Evolutionary conservation across 2,797 vertebrate species (phyloP), one percentile per base, ranked within the genome.

Genomic region (Thamnophis elegans): DNA sequence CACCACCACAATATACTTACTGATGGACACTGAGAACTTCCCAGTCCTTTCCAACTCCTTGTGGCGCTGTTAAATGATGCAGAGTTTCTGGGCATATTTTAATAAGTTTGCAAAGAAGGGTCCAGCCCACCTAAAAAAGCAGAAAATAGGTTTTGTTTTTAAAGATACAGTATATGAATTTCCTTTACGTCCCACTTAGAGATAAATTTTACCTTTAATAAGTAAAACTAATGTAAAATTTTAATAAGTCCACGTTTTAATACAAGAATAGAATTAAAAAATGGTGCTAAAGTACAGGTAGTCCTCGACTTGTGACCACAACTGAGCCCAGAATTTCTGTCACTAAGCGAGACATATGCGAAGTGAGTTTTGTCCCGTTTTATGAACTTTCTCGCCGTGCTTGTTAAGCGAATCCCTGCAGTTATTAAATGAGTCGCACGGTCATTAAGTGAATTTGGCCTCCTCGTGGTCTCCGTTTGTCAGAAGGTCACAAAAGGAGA

Each of bases 61-160:
- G 97, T 47, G 98, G 98, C 93, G 94, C 91, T 95, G 56, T 51
- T 85, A 99, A 96, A 92, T 96, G 97, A 28, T 98, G 97, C 96
- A 99, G 96, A 42, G 98, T 98, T 16, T 42, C 82, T 58, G 99
- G 99, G 91, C 98, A 98, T 94, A 99, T 97, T 97, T 99, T 98
- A 95, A 99, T 98, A 96, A 99, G 97, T 95, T 98, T 98, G 96
- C 99, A 99, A 32, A 99, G 96, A 94, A 99, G 96, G 0, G 98
- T 98, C 99, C 99, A 99, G 85, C 98, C 98, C 89, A 98, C 97
- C 99, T 99, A 60, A 26, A 54, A 54, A 82, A 85, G 55, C 26
- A 73, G 16, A 89, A 95, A 26, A 95, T 2, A 7, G 10, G 87
- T 85, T 10, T 93, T 88, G 92, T 96, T 94, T 93, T 89, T 53